Base-by-base conservation (phyloP, 2,888 invertebrate species). In the Epirrhoe tristata region DNA sequence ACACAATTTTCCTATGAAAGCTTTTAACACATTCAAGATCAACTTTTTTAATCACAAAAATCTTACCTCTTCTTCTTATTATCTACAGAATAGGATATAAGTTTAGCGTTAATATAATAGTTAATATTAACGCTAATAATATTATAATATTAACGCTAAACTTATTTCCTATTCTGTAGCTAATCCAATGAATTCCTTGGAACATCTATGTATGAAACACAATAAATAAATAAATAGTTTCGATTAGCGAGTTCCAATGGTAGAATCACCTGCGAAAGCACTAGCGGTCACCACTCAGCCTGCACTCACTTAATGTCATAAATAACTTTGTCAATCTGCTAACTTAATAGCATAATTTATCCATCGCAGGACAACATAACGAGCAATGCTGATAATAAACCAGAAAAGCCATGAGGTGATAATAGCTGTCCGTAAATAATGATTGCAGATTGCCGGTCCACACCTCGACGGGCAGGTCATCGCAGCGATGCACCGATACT, bases 311-410 rank as follows among this genome's bases (percentile, higher is more conserved):
- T 87, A 88, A 88, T 83, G 86, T 91, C 91, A 92, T 93, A 93
- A 93, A 93, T 91, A 93, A 92, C 90, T 92, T 90, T 92, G 93
- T 93, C 92, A 93, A 91, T 92, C 93, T 89, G 90, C 92, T 91
- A 91, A 93, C 93, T 92, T 93, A 93, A 93, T 92, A 91, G 92
- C 90, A 92, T 91, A 93, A 93, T 91, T 93, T 93, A 92, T 90
- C 91, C 90, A 85, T 89, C 86, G 75, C 89, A 89, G 89, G 91
- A 91, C 92, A 92, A 86, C 91, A 93, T 93, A 93, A 93, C 93
- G 92, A 93, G 91, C 90, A 88, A 88, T 84, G 86, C 84, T 86
- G 91, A 92, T 93, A 92, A 92, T 93, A 93, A 91, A 93, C 90
- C 92, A 91, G 92, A 93, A 93, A 91, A 89, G 90, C 91, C 91